Conservation (phyloP, 2,888 invertebrate genomes). For the Sminthurinus aureus region DNA sequence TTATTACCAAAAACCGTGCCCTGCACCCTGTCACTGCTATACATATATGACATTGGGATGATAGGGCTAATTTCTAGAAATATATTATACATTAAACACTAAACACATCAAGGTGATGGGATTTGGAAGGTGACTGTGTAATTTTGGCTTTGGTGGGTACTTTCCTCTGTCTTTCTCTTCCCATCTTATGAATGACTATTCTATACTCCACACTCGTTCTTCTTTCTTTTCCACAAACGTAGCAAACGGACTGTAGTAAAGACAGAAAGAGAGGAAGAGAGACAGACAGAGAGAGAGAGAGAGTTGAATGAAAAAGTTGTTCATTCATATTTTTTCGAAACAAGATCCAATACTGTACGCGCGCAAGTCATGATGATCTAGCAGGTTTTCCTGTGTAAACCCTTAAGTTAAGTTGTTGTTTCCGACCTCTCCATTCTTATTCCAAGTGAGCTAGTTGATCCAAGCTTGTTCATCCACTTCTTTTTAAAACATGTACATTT, state of each 20-base stretch:
- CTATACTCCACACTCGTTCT: neutral
- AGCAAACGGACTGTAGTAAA: too few relatives aligned
- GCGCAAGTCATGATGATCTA: conserved; percentile 44
- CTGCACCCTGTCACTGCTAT: neutral
- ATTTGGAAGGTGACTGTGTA: neutral
- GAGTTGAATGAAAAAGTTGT: conserved; percentile 39
- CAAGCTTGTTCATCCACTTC: conserved; percentile 33
- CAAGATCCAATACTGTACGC: conserved; percentile 47
- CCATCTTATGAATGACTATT: conserved; percentile 33
- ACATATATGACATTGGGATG: neutral
- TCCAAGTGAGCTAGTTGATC: conserved; percentile 38
- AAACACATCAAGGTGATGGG: neutral
- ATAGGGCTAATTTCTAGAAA: neutral
- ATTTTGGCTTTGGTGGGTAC: neutral
- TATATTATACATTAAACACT: neutral
- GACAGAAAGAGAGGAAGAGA: too few relatives aligned
- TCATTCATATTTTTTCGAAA: conserved; percentile 47
- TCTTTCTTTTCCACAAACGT: too few relatives aligned
- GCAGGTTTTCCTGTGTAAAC: conserved; percentile 44
- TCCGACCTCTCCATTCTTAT: conserved; percentile 42
- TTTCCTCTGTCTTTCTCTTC: neutral
- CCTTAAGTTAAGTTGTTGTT: conserved; percentile 41
- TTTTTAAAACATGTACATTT: neutral
- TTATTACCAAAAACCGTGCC: too few relatives aligned
- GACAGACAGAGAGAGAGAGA: neutral